Evolutionary conservation across 2,113 vertebrate species (phyloP), one percentile per base, ranked within the genome.

Genomic region (Platycercus adscitus): DNA sequence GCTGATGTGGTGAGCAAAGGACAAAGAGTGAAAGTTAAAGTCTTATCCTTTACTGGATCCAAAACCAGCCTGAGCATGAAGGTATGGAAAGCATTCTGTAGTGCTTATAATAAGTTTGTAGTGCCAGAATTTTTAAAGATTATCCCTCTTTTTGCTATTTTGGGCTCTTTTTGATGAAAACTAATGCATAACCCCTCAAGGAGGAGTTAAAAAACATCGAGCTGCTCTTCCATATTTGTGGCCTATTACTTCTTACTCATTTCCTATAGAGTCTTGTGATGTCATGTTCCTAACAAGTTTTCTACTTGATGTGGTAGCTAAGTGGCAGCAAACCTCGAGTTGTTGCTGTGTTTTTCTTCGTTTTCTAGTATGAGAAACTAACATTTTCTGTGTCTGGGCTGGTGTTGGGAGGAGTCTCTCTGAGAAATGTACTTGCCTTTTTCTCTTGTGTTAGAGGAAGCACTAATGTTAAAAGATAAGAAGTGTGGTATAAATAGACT

Each of bases 11-110:
- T 99, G 92, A 99, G 98, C 98, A 99, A 99, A 98, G 99, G 99
- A 56, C 99, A 99, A 89, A 98, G 99, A 94, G 99, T 99, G 31
- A 99, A 99, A 91, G 97, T 99, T 91, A 99, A 99, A 96, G 99
- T 99, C 33, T 97, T 99, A 7, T 99, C 99, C 8, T 99, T 99
- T 94, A 99, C 99, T 14, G 99, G 99, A 75, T 99, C 99, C 44
- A 99, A 99, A 97, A 99, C 99, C 92, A 99, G 99, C 93, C 97
- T 99, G 77, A 99, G 99, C 95, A 99, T 99, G 99, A 99, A 99
- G 99, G 99, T 99, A 97, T 19, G 73, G 70, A 82, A 82, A 64
- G 37, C 17, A 3, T 73, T 49, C 25, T 18, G 0, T 35, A 35
- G 13, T 5, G 17, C 12, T 33, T 68, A 6, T 5, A n/a, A 8